Evolutionary conservation across 2,888 invertebrate genomes (phyloP).

Genomic region (Thymelicus lineola): DNA sequence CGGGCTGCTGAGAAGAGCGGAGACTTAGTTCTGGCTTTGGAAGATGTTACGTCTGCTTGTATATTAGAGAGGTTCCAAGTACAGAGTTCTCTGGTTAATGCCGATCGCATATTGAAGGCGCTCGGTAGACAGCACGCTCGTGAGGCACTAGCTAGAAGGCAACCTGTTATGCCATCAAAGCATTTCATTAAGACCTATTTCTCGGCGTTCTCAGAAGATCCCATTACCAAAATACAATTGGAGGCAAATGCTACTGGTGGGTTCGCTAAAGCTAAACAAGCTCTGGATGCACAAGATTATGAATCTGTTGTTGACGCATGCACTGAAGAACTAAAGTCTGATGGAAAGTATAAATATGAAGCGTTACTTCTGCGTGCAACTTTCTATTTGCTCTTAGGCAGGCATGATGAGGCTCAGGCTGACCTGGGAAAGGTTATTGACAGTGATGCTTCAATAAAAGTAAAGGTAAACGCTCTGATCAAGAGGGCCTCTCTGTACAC

Average conservation of each 20-base stretch:
- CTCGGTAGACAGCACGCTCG: conserved; percentile 90
- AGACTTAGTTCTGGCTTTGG: conserved; percentile 92
- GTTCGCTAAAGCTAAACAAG: conserved; percentile 89
- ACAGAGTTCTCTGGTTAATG: conserved; percentile 91
- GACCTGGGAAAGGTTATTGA: conserved; percentile 90
- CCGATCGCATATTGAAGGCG: conserved; percentile 95
- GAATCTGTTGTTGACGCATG: conserved; percentile 92
- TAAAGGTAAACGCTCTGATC: conserved; percentile 93
- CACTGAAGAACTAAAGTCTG: conserved; percentile 90
- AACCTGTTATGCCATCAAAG: conserved; percentile 92
- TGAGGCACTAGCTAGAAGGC: conserved; percentile 88
- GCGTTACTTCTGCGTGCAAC: conserved; percentile 93
- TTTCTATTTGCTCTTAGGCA: conserved; percentile 91
- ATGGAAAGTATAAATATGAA: conserved; percentile 87
- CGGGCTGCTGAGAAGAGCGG: conserved; percentile 92
- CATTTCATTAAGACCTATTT: conserved; percentile 95
- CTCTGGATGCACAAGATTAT: conserved; percentile 89
- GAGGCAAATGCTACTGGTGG: conserved; percentile 81
- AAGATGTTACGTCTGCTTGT: conserved; percentile 97
- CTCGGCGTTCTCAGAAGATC: conserved; percentile 94
- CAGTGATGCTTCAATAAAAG: conserved; percentile 86
- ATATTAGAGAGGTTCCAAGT: conserved; percentile 95
- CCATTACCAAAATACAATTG: conserved; percentile 86
- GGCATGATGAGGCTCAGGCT: conserved; percentile 88
- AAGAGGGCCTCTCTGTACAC: conserved; percentile 94